phyloP scores from a whole-genome alignment of 1,140 invertebrate species.

The Eulimnadia texana region DNA sequence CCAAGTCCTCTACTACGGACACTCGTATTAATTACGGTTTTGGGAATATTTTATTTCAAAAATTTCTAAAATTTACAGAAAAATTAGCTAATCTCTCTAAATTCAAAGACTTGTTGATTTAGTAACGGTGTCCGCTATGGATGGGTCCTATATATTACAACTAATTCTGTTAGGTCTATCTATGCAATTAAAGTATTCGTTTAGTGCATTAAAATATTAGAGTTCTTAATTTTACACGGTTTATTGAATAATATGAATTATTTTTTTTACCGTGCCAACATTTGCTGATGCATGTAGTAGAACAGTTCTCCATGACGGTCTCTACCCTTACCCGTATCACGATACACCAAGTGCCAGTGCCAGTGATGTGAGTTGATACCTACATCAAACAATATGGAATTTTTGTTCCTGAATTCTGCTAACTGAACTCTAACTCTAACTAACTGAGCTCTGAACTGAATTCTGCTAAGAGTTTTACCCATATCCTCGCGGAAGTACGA shows the following conservation, averaged over 20 bases:
- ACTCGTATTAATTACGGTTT: too few relatives aligned
- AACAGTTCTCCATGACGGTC: slow-evolving; percentile 54
- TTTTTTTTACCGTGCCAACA: slow-evolving; percentile 42
- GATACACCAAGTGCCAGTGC: slow-evolving; percentile 63
- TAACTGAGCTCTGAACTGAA: slow-evolving; percentile 7
- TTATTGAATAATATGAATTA: too few relatives aligned
- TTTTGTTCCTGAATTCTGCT: background rate
- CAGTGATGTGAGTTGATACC: slow-evolving; percentile 60
- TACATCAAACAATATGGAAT: background rate
- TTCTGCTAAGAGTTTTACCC: slow-evolving; percentile 19
- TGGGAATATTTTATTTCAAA: too few relatives aligned
- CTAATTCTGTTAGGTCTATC: background rate
- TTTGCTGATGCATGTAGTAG: slow-evolving; percentile 57
- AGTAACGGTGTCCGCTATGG: background rate
- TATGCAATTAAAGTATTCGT: slow-evolving; percentile 2
- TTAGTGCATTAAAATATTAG: background rate
- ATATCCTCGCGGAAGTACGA: slow-evolving; percentile 59
- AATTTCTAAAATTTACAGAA: too few relatives aligned
- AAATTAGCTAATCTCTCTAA: slow-evolving; percentile 48
- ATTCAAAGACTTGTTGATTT: slow-evolving; percentile 44
- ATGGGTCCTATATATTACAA: background rate
- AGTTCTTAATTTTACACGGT: too few relatives aligned
- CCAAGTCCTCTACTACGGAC: too few relatives aligned
- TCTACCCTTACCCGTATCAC: slow-evolving; percentile 41
- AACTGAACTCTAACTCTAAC: background rate